phyloP scores from a whole-genome alignment of 2,113 vertebrate species.

The Trematocara unimaculatum region DNA sequence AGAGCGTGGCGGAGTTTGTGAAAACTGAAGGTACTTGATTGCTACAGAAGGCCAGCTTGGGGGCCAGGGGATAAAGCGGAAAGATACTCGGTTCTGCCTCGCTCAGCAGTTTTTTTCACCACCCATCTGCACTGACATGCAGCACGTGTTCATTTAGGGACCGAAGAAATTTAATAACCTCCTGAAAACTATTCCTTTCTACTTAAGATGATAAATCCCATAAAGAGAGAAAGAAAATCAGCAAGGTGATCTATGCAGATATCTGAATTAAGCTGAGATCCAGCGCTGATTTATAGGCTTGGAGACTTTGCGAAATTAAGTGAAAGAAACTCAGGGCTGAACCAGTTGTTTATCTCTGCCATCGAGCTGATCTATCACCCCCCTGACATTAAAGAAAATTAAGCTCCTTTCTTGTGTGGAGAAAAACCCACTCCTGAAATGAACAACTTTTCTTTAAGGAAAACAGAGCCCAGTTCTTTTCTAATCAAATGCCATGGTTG shows the following conservation, averaged over 20 bases:
- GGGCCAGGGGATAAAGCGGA: slow-evolving; percentile 8
- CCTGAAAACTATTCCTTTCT: slow-evolving; percentile 29
- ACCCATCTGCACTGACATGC: slow-evolving; percentile 17
- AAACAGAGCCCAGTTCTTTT: slow-evolving; percentile 1
- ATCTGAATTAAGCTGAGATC: slow-evolving; percentile 40
- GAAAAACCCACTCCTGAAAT: neutral
- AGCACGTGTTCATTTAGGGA: slow-evolving; percentile 9
- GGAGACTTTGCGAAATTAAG: slow-evolving; percentile 49
- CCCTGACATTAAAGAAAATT: slow-evolving; percentile 36
- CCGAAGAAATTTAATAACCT: slow-evolving; percentile 31
- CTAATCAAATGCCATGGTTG: slow-evolving; percentile 5
- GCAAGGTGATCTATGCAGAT: slow-evolving; percentile 5
- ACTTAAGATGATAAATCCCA: slow-evolving; percentile 41
- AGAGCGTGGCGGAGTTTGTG: neutral
- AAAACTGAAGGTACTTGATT: neutral
- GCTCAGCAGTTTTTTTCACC: slow-evolving; percentile 47
- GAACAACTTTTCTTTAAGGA: slow-evolving; percentile 13
- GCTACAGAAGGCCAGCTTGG: neutral
- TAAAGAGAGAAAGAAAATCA: slow-evolving; percentile 24
- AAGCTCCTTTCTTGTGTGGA: neutral
- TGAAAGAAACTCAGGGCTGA: slow-evolving; percentile 32
- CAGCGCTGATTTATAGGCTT: slow-evolving; percentile 44
- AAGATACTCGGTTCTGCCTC: slow-evolving; percentile 7
- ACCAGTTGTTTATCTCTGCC: slow-evolving; percentile 58
- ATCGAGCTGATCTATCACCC: slow-evolving; percentile 40